These are phyloP conservation scores for Caranx melampygus DNA, from an alignment of 2,113 vertebrate genomes.

Conservation along the genomic window DNA sequence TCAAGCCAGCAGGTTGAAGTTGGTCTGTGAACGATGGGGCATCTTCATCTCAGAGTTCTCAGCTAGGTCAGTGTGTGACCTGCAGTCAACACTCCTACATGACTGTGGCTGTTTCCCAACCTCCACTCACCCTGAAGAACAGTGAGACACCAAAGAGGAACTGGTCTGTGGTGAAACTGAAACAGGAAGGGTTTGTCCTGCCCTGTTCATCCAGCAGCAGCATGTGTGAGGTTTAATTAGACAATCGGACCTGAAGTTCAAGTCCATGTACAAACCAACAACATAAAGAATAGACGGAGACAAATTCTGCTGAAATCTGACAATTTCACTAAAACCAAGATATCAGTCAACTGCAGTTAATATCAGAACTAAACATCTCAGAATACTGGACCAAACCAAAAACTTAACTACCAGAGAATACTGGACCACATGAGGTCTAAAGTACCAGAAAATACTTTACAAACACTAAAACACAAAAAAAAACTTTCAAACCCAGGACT, in stretches of 20 bases:
- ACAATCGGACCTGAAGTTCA: background rate
- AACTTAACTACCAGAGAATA: too few relatives aligned
- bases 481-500: too few relatives aligned
- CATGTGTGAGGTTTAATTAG: background rate
- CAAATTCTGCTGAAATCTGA: background rate
- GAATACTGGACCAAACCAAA: background rate
- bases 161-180: slow-evolving; percentile 52
- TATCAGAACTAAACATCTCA: background rate
- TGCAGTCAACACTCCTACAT: background rate
- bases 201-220: slow-evolving; percentile 34
- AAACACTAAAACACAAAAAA: too few relatives aligned
- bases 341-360: background rate
- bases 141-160: slow-evolving; percentile 57
- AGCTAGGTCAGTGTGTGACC: background rate
- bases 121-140: background rate
- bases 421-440: background rate
- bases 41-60: background rate
- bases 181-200: slow-evolving; percentile 66
- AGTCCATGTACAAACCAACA: background rate
- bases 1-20: background rate
- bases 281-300: background rate
- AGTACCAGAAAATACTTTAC: too few relatives aligned
- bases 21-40: background rate
- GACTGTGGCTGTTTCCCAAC: background rate
- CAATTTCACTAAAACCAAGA: background rate